Conservation (phyloP, 1,140 invertebrate species). For the Cataglyphis hispanica region DNA sequence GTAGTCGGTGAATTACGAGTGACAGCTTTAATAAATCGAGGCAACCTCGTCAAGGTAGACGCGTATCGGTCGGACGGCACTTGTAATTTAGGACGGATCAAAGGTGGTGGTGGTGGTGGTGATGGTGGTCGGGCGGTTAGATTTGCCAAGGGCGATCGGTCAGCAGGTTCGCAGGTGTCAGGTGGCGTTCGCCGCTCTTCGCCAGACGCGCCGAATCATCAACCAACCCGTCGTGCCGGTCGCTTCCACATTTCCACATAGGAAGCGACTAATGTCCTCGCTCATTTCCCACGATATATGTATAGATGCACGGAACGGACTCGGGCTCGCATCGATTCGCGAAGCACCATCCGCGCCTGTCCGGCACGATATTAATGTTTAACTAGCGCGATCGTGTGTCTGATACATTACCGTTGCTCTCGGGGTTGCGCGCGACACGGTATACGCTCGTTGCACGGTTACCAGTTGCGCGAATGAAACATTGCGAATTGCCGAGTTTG, state of each 20-base stretch:
- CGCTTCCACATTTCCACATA: constrained; percentile 52
- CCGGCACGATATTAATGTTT: constrained; percentile 57
- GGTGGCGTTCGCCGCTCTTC: constrained; percentile 10
- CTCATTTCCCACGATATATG: constrained; percentile 62
- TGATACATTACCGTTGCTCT: constrained; percentile 57
- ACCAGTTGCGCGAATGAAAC: constrained; percentile 16
- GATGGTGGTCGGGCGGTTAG: neutral
- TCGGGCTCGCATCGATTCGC: constrained; percentile 38
- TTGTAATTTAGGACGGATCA: constrained; percentile 56
- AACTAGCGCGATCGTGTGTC: constrained; percentile 61
- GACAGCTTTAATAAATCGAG: constrained; percentile 38
- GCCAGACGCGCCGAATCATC: constrained; percentile 51
- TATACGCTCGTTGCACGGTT: constrained; percentile 13
- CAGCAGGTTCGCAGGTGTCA: constrained; percentile 58
- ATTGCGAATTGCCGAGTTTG: constrained; percentile 27
- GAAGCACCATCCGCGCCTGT: constrained; percentile 42
- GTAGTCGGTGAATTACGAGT: constrained; percentile 6
- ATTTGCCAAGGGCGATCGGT: constrained; percentile 48
- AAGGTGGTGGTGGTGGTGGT: constrained; percentile 13
- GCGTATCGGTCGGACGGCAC: constrained; percentile 6
- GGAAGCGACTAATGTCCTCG: constrained; percentile 64
- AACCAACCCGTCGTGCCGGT: neutral
- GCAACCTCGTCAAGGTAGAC: neutral
- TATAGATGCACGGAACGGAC: neutral
- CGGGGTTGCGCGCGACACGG: constrained; percentile 27